phyloP scores from a whole-genome alignment of 2,113 vertebrate genomes.

The Terrapene triunguis region DNA sequence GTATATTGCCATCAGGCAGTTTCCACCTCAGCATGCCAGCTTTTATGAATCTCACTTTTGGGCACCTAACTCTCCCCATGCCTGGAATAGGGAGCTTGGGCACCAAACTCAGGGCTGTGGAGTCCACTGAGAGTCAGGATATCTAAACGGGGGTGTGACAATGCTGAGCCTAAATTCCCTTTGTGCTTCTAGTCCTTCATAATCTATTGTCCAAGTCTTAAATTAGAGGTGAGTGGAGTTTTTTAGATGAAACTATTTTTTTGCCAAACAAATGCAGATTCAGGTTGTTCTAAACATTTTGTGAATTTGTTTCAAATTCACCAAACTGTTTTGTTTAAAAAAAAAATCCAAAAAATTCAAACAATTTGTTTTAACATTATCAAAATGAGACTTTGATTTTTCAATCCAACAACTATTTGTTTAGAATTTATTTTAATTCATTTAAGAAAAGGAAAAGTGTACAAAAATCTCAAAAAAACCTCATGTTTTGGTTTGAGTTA shows the following conservation, averaged over 20 bases:
- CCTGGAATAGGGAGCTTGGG: not conserved
- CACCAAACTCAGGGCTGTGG: not conserved
- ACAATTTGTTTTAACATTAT: not conserved
- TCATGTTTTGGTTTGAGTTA: not conserved
- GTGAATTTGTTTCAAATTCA: not conserved
- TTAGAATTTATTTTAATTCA: not conserved
- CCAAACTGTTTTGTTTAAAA: not conserved
- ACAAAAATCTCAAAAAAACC: not conserved
- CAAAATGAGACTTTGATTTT: not conserved
- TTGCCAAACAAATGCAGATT: too few species aligned
- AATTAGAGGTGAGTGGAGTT: not conserved
- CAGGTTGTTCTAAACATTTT: not conserved
- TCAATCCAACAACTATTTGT: not conserved
- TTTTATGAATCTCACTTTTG: not conserved
- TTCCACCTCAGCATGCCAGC: not conserved
- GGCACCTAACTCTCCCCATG: not conserved
- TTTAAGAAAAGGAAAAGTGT: not conserved
- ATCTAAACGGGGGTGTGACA: not conserved
- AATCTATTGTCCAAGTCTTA: not conserved
- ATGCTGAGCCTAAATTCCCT: not conserved
- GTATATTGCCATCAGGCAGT: not conserved
- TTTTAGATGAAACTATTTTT: not conserved
- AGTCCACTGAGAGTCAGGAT: not conserved
- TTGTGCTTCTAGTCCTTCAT: not conserved
- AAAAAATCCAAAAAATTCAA: not conserved